A percentile compares a stretch with the other conserved stretches of the same genome.
Evolutionary conservation across 2,888 invertebrate species (phyloP).

Genomic region (Ichneumoninae sp.): DNA sequence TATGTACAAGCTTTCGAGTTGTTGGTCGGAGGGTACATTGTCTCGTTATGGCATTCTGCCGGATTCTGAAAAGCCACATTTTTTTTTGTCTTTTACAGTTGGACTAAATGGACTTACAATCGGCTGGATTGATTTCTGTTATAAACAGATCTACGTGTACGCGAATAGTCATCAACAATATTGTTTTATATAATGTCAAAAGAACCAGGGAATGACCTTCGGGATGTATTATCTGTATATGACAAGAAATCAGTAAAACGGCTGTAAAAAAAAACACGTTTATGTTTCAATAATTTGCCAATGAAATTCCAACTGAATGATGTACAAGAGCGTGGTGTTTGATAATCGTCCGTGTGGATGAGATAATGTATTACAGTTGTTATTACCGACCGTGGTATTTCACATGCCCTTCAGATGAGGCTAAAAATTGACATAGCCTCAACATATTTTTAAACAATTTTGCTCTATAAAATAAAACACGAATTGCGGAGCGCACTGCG

Average conservation of each 20-base stretch:
- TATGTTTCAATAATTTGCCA: constrained; percentile 10
- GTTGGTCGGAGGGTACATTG: neutral
- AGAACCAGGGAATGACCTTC: constrained; percentile 45
- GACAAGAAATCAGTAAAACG: constrained; percentile 75
- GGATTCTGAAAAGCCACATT: constrained; percentile 37
- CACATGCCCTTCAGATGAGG: too few relatives aligned
- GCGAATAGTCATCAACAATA: constrained; percentile 49
- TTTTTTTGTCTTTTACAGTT: constrained; percentile 86
- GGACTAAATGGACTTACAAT: constrained; percentile 85
- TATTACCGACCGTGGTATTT: too few relatives aligned
- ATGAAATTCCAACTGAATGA: neutral
- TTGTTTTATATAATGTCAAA: constrained; percentile 59
- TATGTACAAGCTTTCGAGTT: neutral
- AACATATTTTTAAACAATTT: too few relatives aligned
- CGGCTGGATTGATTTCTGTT: constrained; percentile 73
- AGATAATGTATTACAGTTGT: too few relatives aligned
- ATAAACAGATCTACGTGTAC: constrained; percentile 70
- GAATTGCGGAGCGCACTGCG: too few relatives aligned
- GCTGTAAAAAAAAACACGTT: constrained; percentile 65
- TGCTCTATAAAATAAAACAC: too few relatives aligned
- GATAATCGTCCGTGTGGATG: too few relatives aligned
- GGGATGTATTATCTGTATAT: constrained; percentile 74
- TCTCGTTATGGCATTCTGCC: neutral
- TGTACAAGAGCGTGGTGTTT: neutral
- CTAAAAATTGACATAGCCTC: too few relatives aligned